A percentile compares a stretch with the other conserved stretches of the same genome.
phyloP scores from a whole-genome alignment of 2,888 invertebrate species.

The Pyrgus malvae region DNA sequence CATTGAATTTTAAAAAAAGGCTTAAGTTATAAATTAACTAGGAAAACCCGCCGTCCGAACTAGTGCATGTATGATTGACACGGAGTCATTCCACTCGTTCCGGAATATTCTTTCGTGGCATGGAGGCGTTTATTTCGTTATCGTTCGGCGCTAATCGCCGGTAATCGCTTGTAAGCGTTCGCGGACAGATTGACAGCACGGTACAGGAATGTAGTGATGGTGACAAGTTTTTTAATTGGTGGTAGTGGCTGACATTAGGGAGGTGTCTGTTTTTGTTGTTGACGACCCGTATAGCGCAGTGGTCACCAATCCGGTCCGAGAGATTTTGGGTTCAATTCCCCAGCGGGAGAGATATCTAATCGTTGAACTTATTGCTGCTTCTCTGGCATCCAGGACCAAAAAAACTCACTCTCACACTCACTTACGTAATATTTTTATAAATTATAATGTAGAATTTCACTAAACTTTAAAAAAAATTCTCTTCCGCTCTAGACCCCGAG shows the following conservation, averaged over 20 bases:
- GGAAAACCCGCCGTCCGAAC: not conserved
- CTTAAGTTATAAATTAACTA: no score
- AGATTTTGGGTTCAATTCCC: no score
- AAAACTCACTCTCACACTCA: no score
- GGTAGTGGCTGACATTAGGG: not conserved
- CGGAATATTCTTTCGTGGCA: constrained; percentile 48
- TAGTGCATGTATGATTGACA: constrained; percentile 50
- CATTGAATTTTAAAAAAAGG: no score
- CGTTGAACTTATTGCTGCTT: no score
- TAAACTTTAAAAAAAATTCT: no score
- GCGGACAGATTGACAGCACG: constrained; percentile 38
- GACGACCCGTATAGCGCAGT: not conserved
- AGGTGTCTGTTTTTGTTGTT: not conserved
- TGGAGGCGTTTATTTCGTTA: constrained; percentile 52
- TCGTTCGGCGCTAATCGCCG: constrained; percentile 21
- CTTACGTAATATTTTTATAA: no score
- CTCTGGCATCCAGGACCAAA: no score
- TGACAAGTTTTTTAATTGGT: constrained; percentile 17
- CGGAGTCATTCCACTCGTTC: constrained; percentile 36
- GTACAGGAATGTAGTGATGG: constrained; percentile 20
- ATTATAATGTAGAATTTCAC: no score
- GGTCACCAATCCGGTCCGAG: no score
- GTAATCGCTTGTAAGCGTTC: constrained; percentile 26
- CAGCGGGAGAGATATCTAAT: no score
- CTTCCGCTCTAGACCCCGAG: no score